phyloP scores from a whole-genome alignment of 2,797 vertebrate species.

The Uromys caudimaculatus region DNA sequence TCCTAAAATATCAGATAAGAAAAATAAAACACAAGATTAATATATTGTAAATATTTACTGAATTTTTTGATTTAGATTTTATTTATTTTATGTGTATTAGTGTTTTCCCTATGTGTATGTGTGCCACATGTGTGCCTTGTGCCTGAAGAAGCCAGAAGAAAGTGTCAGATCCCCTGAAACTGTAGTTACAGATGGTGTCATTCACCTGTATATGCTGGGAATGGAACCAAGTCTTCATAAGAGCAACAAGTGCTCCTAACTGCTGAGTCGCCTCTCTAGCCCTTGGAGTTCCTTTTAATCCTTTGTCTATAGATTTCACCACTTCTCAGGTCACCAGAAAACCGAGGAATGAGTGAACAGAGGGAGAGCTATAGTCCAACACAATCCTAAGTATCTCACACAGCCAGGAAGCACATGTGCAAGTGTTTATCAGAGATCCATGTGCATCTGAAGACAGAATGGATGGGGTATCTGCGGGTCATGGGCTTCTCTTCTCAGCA shows the following conservation, averaged over 20 bases:
- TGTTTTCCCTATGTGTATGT: neutral
- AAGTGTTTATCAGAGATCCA: neutral
- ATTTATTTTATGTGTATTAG: neutral
- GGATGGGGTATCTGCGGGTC: fast-evolving
- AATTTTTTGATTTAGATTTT: neutral
- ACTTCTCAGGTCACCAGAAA: neutral
- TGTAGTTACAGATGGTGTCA: neutral
- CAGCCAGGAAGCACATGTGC: neutral
- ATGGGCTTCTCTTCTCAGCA: neutral
- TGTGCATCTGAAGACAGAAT: neutral
- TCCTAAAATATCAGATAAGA: neutral
- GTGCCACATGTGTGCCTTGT: neutral
- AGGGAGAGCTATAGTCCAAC: neutral
- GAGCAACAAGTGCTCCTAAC: neutral
- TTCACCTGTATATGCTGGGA: neutral
- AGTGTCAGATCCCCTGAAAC: neutral
- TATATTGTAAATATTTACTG: neutral
- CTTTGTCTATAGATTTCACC: neutral
- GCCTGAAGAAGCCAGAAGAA: neutral
- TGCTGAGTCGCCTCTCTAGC: neutral
- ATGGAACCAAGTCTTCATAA: neutral
- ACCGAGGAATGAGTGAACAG: neutral
- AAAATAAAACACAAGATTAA: neutral
- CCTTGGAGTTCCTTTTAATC: neutral
- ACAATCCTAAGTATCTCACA: neutral